Evolutionary conservation across 1,140 invertebrate species (phyloP), one percentile per base, ranked within the genome.

Genomic region (Drosophila tropicalis): DNA sequence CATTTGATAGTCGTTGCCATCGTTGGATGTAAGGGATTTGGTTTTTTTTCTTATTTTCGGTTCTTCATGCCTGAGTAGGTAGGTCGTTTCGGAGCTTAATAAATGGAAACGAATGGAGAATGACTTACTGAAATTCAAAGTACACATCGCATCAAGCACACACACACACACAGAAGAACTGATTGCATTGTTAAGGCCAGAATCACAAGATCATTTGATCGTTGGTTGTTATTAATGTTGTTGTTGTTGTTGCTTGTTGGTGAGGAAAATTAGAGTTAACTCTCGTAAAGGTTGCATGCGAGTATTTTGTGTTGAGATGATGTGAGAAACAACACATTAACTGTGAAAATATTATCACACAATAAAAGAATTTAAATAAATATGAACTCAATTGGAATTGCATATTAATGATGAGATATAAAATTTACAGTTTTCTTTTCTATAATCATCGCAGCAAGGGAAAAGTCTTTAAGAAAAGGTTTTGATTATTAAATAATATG

Each of bases 51-150:
- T 66, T 58, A 60, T 70, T 54, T 67, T 76, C 44, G 64, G 34
- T 71, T 70, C 64, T 84, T 85, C 61, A 81, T 75, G 82, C 65
- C 47, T 70, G 82, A 85, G 70, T 81, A 85, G 82, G 47, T 84
- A 69, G 81, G 55, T 75, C 73, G 62, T 62, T 73, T 67, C n/a
- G 36, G 29, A 32, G 13, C 41, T 19, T 25, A 22, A 66, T 57
- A 41, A 70, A 29, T 65, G 62, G 67, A 29, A 74, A 67, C 51
- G 34, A 66, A 60, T 44, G 62, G 22, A 47, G 36, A 54, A 29
- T 34, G 54, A 60, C 62, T 39, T 67, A 39, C n/a, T 29, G 32
- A 60, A 40, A 74, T 32, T 17, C 39, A 13, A 72, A 72, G 70
- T 47, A 72, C 44, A 51, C 44, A 51, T 3, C 6, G 19, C 15